Evolutionary conservation across 2,888 invertebrate species (phyloP).

Genomic region (Hyposoter didymator): DNA sequence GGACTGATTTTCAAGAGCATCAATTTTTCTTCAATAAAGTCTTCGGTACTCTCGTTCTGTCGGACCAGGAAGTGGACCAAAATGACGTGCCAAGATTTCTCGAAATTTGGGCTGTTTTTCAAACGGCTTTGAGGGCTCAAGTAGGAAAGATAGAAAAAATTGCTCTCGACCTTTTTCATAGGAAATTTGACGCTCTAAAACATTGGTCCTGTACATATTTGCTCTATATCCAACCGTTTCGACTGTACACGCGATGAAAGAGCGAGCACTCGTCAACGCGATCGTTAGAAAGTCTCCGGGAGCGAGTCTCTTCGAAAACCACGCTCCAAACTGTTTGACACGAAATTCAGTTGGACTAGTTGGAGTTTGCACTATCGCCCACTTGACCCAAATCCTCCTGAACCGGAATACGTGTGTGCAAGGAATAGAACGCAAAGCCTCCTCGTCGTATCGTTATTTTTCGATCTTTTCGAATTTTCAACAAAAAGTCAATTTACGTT

Average conservation of each 20-base stretch:
- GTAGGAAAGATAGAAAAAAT: not conserved
- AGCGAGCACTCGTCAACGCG: not conserved
- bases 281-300: not conserved
- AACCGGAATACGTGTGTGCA: conserved; percentile 13
- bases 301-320: not conserved
- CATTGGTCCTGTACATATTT: not conserved
- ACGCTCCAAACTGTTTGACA: not conserved
- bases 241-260: not conserved
- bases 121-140: not conserved
- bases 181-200: not conserved
- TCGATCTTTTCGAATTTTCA: not conserved
- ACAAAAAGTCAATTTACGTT: not conserved
- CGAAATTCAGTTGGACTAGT: not conserved
- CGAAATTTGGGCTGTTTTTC: too few relatives aligned
- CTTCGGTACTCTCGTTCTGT: not conserved
- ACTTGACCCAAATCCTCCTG: not conserved
- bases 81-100: too few relatives aligned
- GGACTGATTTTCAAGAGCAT: not conserved
- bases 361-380: not conserved
- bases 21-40: not conserved
- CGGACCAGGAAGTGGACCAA: too few relatives aligned
- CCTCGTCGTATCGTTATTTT: conserved; percentile 32
- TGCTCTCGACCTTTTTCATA: not conserved
- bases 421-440: too few relatives aligned
- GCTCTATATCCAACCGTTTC: not conserved